Conservation (phyloP, 92 coral and sea anemone species). For the Epizoanthus fatuus region DNA sequence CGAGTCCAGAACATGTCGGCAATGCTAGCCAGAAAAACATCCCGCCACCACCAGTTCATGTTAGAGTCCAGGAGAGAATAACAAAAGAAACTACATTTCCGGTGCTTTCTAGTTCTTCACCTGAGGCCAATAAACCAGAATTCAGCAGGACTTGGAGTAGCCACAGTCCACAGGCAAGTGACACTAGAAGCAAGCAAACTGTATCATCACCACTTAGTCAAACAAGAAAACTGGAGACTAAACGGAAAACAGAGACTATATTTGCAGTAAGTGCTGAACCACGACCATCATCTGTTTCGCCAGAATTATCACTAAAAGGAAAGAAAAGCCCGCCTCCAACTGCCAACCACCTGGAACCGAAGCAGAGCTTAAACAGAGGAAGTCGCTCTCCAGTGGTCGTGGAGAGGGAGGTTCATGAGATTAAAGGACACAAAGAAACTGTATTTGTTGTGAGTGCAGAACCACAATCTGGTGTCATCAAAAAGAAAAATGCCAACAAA, state of each 20-base stretch:
- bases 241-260: slow-evolving; percentile 16
- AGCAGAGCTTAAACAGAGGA: background rate
- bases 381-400: slow-evolving; percentile 16
- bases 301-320: background rate
- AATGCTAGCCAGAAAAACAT: background rate
- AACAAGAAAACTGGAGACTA: background rate
- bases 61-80: too few relatives aligned
- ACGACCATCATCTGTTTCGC: background rate
- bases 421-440: slow-evolving; percentile 44
- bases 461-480: slow-evolving; percentile 13
- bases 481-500: background rate
- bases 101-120: background rate
- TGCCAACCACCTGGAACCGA: background rate
- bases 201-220: background rate
- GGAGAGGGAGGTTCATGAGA: slow-evolving; percentile 26
- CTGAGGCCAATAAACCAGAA: background rate
- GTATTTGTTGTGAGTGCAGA: slow-evolving; percentile 60
- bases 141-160: background rate
- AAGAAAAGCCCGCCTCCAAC: background rate
- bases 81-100: too few relatives aligned
- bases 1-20: background rate
- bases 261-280: slow-evolving; percentile 50
- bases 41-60: too few relatives aligned
- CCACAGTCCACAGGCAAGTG: slow-evolving; percentile 24
- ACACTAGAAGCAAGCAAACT: background rate